These are phyloP conservation scores for Muscicapa comitata DNA, from an alignment of 2,797 vertebrate species.

Conservation along the genomic window DNA sequence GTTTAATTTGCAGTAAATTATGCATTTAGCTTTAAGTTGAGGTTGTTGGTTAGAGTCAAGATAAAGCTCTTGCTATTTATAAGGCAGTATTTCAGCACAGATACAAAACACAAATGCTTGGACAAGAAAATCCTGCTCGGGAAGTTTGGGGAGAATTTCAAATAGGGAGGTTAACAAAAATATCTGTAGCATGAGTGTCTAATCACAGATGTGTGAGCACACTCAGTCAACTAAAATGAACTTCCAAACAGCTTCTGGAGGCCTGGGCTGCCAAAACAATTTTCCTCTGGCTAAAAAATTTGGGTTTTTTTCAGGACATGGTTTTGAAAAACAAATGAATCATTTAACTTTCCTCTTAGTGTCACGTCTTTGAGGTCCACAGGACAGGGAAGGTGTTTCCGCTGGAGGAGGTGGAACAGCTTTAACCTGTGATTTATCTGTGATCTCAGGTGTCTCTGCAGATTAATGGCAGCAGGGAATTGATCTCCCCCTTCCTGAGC, in stretches of 20 bases:
- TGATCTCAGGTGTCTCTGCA: background rate
- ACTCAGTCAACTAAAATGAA: background rate
- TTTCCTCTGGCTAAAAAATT: background rate
- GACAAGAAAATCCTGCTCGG: background rate
- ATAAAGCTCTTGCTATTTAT: constrained; percentile 52
- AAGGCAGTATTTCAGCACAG: background rate
- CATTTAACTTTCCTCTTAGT: background rate
- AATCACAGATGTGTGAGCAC: background rate
- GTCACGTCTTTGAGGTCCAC: background rate
- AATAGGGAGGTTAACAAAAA: background rate
- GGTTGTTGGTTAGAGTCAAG: constrained; percentile 43
- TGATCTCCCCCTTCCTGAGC: background rate
- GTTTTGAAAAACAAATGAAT: background rate
- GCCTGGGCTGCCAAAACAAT: background rate
- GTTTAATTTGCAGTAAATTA: constrained; percentile 73
- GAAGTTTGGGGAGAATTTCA: constrained; percentile 20
- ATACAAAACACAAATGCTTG: constrained; percentile 21
- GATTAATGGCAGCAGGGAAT: rapidly evolving
- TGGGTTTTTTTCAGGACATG: rapidly evolving
- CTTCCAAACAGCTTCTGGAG: background rate
- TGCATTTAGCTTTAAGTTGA: constrained; percentile 65
- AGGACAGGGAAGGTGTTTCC: background rate
- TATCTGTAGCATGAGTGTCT: background rate
- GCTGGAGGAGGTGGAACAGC: background rate
- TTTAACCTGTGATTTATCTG: background rate